Percentiles rank a stretch among this genome's conserved stretches.
Conservation (phyloP, 2,888 invertebrate species). For the Sclerodermus sp. region DNA sequence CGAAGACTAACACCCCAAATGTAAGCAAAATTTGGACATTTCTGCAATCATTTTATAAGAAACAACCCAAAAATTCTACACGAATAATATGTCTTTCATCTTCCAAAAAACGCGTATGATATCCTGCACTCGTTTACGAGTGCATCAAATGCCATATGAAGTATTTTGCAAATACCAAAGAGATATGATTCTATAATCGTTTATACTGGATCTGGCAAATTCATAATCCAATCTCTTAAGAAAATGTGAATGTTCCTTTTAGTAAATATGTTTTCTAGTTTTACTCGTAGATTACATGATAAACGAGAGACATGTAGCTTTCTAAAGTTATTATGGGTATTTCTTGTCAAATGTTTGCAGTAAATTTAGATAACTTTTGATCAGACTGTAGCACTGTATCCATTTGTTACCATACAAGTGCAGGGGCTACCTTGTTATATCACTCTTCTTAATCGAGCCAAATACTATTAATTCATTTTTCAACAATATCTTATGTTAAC, state of each 20-base stretch:
- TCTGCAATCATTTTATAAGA: conserved; percentile 42
- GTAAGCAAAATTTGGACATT: conserved; percentile 50
- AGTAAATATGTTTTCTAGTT: no score
- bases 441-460: conserved; percentile 27
- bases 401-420: conserved; percentile 47
- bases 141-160: no score
- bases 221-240: no score
- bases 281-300: no score
- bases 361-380: conserved; percentile 23
- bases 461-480: conserved; percentile 9
- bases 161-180: no score
- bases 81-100: background rate
- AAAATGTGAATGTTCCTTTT: no score
- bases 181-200: no score
- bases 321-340: conserved; percentile 14
- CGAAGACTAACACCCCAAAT: conserved; percentile 59
- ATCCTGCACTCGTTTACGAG: no score
- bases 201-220: no score
- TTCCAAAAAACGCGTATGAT: no score
- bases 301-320: no score
- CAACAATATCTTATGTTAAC: background rate
- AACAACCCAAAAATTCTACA: conserved; percentile 20
- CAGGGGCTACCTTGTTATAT: conserved; percentile 50
- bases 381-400: conserved; percentile 48
- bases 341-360: conserved; percentile 46